Conservation (phyloP, 2,797 vertebrate genomes). For the Gallirallus australis region DNA sequence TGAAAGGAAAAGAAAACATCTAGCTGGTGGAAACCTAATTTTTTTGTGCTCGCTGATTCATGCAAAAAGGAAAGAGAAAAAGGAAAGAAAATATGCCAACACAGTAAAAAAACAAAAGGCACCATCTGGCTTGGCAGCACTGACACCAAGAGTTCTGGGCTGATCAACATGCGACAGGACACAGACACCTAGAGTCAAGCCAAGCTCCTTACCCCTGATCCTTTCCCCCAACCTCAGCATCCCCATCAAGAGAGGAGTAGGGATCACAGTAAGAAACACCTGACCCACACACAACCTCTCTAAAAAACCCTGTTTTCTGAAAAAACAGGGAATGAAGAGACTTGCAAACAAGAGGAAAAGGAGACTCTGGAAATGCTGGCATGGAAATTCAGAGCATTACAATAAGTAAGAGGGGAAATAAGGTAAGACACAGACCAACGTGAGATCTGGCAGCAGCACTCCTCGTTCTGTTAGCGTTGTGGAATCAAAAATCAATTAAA, state of each 20-base stretch:
- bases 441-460: not conserved
- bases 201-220: not conserved
- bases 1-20: not conserved
- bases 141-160: not conserved
- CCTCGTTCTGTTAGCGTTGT: not conserved
- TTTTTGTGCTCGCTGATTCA: slow-evolving; percentile 22
- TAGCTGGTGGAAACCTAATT: not conserved
- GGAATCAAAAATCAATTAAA: not conserved
- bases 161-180: not conserved
- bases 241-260: not conserved
- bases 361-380: not conserved
- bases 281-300: not conserved
- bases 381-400: not conserved
- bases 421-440: not conserved
- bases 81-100: not conserved
- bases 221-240: not conserved
- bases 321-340: not conserved
- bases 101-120: not conserved
- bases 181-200: not conserved
- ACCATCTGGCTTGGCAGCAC: not conserved
- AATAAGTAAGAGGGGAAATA: not conserved
- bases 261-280: not conserved
- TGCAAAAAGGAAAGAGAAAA: not conserved
- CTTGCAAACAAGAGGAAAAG: not conserved
- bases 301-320: not conserved